Evolutionary conservation across 1,140 invertebrate genomes (phyloP).

Genomic region (Bombus confusus): DNA sequence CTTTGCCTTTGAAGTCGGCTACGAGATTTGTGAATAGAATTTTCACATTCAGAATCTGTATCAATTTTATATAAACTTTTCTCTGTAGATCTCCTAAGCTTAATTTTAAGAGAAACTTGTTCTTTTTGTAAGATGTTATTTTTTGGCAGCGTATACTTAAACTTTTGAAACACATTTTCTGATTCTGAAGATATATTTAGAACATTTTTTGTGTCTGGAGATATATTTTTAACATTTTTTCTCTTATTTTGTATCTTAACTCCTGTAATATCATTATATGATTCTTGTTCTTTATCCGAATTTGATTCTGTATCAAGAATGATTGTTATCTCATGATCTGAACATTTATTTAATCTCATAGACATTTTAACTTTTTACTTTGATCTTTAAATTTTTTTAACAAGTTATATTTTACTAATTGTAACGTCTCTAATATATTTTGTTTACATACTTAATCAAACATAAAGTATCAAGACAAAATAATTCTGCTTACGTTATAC

Average conservation of each 20-base stretch:
- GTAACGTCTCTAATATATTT: too few species aligned
- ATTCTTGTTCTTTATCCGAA: background rate
- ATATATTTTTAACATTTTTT: background rate
- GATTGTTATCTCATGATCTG: slow-evolving; percentile 51
- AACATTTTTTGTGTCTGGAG: background rate
- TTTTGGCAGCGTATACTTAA: background rate
- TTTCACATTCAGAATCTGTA: slow-evolving; percentile 38
- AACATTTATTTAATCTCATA: slow-evolving; percentile 45
- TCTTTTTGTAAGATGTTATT: slow-evolving; percentile 6
- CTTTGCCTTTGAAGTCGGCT: background rate
- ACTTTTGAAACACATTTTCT: slow-evolving; percentile 5
- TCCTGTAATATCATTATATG: background rate
- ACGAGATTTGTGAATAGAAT: background rate
- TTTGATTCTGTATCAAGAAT: slow-evolving; percentile 48
- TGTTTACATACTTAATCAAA: background rate
- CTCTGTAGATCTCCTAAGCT: slow-evolving; percentile 66
- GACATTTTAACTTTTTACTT: slow-evolving; percentile 30
- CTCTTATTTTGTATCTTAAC: background rate
- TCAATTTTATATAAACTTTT: slow-evolving; percentile 70
- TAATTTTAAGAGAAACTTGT: slow-evolving; percentile 53
- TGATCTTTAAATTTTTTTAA: background rate
- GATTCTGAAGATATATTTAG: background rate
- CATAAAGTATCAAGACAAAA: background rate
- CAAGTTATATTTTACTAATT: background rate
- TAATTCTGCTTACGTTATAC: background rate